Conservation (phyloP, 53 echinoderm and acorn worm species). For the Paracentrotus lividus region DNA sequence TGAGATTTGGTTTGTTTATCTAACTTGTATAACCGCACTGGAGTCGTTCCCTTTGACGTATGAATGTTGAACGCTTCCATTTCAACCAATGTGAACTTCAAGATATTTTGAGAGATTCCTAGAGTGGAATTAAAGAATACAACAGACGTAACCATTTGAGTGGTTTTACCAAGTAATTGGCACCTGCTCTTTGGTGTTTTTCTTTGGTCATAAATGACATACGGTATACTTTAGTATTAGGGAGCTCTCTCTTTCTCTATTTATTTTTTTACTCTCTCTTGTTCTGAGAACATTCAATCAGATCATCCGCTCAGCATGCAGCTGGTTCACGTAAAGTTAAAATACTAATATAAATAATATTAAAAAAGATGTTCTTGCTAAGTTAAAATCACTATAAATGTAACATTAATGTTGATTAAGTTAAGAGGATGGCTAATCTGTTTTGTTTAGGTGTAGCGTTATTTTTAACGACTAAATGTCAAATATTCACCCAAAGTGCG, state of each 20-base stretch:
- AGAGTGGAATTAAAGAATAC: not conserved
- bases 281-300: constrained; percentile 35
- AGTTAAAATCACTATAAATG: too few species aligned
- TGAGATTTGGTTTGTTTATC: constrained; percentile 39
- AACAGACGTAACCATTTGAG: constrained; percentile 1
- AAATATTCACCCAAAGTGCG: too few species aligned
- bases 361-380: too few species aligned
- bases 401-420: too few species aligned
- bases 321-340: too few species aligned
- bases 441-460: too few species aligned
- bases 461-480: too few species aligned
- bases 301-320: not conserved
- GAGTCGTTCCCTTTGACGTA: constrained; percentile 35
- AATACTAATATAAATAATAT: too few species aligned
- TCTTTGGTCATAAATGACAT: constrained; percentile 10
- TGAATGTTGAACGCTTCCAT: not conserved
- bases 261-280: too few species aligned
- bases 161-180: constrained; percentile 11
- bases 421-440: too few species aligned
- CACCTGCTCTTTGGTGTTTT: constrained; percentile 37
- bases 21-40: constrained; percentile 44
- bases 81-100: constrained; percentile 24
- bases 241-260: not conserved
- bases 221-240: not conserved
- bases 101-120: not conserved